Percentiles rank a stretch among this genome's conserved stretches.
These are phyloP conservation scores for Megalops atlanticus DNA, from an alignment of 2,113 vertebrate genomes.

Conservation along the genomic window DNA sequence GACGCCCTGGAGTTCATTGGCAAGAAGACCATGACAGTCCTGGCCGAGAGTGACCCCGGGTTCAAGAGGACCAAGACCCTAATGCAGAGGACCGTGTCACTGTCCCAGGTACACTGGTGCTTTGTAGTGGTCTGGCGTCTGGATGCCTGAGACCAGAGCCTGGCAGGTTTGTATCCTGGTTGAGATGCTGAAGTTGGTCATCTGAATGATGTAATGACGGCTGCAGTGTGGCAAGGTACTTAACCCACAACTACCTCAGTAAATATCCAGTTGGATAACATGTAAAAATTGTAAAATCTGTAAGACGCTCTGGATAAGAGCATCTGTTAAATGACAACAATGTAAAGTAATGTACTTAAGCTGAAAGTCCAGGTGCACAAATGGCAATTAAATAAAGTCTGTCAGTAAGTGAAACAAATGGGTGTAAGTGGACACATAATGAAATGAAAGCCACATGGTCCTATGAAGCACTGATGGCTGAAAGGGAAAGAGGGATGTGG, in stretches of 20 bases:
- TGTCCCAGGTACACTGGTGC: constrained; percentile 82
- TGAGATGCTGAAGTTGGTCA: too few relatives aligned
- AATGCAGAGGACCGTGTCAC: constrained; percentile 89
- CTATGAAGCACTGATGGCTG: background rate
- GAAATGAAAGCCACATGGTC: background rate
- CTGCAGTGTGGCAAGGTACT: too few relatives aligned
- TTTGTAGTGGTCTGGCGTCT: background rate
- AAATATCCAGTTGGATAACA: too few relatives aligned
- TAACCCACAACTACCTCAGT: too few relatives aligned
- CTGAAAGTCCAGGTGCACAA: too few relatives aligned
- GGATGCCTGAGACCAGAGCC: background rate
- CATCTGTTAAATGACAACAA: too few relatives aligned
- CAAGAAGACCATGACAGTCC: constrained; percentile 97
- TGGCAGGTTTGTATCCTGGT: background rate
- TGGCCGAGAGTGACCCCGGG: constrained; percentile 94
- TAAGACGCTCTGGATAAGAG: too few relatives aligned
- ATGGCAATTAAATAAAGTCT: too few relatives aligned
- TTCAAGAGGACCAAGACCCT: constrained; percentile 95
- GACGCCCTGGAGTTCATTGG: constrained; percentile 97
- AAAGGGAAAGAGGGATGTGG: background rate
- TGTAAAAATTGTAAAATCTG: too few relatives aligned
- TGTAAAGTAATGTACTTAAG: too few relatives aligned
- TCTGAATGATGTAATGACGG: too few relatives aligned
- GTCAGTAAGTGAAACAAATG: background rate
- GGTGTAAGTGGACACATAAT: too few relatives aligned